A percentile compares a stretch with the other conserved stretches of the same genome.
These are phyloP conservation scores for Athripsodes cinereus DNA, from an alignment of 2,888 invertebrate genomes.

Conservation along the genomic window DNA sequence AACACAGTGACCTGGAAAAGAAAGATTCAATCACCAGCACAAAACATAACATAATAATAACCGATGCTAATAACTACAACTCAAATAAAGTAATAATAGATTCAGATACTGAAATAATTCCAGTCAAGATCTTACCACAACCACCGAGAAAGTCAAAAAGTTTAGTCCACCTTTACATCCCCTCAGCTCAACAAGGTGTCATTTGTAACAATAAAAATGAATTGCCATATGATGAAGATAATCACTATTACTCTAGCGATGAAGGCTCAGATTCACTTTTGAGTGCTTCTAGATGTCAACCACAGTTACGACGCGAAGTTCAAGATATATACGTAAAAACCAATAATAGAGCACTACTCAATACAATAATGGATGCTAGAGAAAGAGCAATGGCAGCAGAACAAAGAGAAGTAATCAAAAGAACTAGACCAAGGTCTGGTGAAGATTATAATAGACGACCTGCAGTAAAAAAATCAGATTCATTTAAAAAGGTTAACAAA, in stretches of 20 bases:
- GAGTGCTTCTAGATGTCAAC: constrained; percentile 52
- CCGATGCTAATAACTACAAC: constrained; percentile 41
- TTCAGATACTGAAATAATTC: constrained; percentile 65
- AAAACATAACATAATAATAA: constrained; percentile 48
- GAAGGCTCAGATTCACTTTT: constrained; percentile 66
- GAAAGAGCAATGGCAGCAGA: constrained; percentile 35
- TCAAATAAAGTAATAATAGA: constrained; percentile 43
- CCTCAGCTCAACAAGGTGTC: constrained; percentile 53
- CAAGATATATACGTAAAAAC: constrained; percentile 34
- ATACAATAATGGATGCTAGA: constrained; percentile 50
- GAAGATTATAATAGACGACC: constrained; percentile 31
- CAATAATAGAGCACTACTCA: constrained; percentile 51
- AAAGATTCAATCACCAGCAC: constrained; percentile 52
- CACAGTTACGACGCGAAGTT: constrained; percentile 36
- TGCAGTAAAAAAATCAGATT: constrained; percentile 46
- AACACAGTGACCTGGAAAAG: constrained; percentile 39
- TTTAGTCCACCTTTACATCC: constrained; percentile 61
- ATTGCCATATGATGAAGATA: constrained; percentile 51
- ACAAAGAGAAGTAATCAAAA: constrained; percentile 31
- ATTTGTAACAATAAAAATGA: constrained; percentile 50
- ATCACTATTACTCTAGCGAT: constrained; percentile 55
- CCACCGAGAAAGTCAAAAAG: constrained; percentile 73
- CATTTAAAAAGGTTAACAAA: constrained; percentile 39
- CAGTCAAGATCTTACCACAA: constrained; percentile 71
- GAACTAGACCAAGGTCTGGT: constrained; percentile 40